Evolutionary conservation across 2,888 invertebrate species (phyloP).

Genomic region (Cosmia pyralina): DNA sequence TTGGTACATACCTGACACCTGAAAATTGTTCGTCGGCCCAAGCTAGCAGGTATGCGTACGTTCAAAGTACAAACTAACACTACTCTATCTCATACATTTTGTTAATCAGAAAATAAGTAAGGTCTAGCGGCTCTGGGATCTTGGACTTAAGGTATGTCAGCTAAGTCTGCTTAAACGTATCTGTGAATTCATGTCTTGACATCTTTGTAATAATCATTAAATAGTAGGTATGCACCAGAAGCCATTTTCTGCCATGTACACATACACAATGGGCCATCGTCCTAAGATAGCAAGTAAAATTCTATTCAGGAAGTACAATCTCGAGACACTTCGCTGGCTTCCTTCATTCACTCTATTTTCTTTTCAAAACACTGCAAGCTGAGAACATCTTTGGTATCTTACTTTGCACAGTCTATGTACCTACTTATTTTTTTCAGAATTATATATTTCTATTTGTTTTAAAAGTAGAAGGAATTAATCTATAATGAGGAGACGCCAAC

Average conservation of each 20-base stretch:
- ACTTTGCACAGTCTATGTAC: not conserved
- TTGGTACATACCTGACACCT: too few species aligned
- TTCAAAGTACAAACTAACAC: too few species aligned
- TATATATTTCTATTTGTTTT: not conserved
- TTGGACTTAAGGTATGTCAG: too few species aligned
- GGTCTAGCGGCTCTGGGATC: too few species aligned
- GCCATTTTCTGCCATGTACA: not conserved
- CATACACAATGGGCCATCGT: not conserved
- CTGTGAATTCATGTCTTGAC: too few species aligned
- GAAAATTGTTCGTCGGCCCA: too few species aligned
- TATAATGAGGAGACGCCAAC: too few species aligned
- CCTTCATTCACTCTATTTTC: not conserved
- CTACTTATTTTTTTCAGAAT: not conserved
- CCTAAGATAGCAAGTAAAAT: not conserved
- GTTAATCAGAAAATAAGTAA: too few species aligned
- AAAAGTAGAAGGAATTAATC: not conserved
- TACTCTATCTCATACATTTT: too few species aligned
- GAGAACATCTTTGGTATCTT: not conserved
- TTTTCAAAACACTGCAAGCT: slow-evolving; percentile 20
- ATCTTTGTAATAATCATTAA: not conserved
- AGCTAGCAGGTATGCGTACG: too few species aligned
- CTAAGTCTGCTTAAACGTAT: too few species aligned
- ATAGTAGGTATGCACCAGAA: not conserved
- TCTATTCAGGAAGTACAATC: slow-evolving; percentile 3
- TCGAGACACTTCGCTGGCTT: slow-evolving; percentile 6